phyloP scores from a whole-genome alignment of 2,797 vertebrate genomes.

The Macrochelys suwanniensis region DNA sequence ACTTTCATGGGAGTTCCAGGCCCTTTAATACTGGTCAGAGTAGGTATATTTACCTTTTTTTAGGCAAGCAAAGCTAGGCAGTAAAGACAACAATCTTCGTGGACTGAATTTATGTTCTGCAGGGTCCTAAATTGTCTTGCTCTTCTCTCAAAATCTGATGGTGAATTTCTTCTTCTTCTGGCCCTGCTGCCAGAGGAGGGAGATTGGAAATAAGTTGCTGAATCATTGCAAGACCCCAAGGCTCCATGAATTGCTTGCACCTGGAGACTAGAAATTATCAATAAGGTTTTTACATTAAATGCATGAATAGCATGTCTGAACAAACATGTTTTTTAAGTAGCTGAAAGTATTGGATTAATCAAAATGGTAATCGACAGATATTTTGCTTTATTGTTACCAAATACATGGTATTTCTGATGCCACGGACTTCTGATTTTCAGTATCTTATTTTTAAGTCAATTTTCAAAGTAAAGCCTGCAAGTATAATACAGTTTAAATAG shows the following conservation, averaged over 20 bases:
- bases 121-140: not conserved
- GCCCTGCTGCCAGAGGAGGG: not conserved
- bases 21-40: not conserved
- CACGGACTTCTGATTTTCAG: not conserved
- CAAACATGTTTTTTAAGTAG: not conserved
- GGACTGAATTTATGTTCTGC: not conserved
- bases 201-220: not conserved
- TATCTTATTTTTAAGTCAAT: not conserved
- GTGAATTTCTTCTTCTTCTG: not conserved
- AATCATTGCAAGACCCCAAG: not conserved
- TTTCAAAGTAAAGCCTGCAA: not conserved
- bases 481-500: not conserved
- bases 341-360: not conserved
- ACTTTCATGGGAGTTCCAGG: not conserved
- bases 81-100: not conserved
- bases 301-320: not conserved
- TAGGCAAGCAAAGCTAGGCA: not conserved
- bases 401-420: not conserved
- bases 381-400: not conserved
- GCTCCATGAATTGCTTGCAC: not conserved
- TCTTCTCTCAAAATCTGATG: not conserved
- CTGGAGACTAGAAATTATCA: not conserved
- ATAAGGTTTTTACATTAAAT: not conserved
- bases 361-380: not conserved
- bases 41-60: not conserved